Evolutionary conservation across 53 echinoderm and acorn worm genomes (phyloP).

Genomic region (Patiria pectinifera): DNA sequence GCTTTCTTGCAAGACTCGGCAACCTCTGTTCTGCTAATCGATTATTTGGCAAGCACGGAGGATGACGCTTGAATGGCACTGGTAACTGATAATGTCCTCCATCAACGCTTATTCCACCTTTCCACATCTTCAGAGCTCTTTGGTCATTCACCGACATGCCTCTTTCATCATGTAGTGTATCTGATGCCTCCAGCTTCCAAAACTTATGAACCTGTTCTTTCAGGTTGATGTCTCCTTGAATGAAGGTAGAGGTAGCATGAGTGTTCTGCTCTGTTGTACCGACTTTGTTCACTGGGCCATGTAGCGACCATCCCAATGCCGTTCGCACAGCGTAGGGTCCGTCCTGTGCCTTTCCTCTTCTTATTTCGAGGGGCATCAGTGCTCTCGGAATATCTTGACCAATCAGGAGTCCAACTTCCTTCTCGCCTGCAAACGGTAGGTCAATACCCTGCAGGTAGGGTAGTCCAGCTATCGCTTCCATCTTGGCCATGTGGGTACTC

Average conservation of each 20-base stretch:
- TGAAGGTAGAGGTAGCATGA: conserved; percentile 27
- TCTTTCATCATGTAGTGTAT: no score
- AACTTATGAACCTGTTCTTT: conserved; percentile 46
- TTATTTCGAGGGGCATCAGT: conserved; percentile 42
- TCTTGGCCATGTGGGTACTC: no score
- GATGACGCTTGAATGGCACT: no score
- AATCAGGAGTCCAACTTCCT: conserved; percentile 50
- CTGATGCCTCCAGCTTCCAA: conserved; percentile 58
- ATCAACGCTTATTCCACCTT: no score
- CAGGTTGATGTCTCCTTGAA: conserved; percentile 37
- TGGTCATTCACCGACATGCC: no score
- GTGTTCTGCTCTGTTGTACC: not conserved
- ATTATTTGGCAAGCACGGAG: no score
- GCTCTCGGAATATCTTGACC: conserved; percentile 59
- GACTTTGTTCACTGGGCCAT: conserved; percentile 49
- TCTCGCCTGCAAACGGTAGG: conserved; percentile 30
- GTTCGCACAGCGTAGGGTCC: conserved; percentile 57
- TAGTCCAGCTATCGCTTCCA: no score
- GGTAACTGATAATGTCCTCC: no score
- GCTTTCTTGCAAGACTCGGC: conserved; percentile 44
- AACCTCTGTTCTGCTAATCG: no score
- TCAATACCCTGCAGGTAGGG: no score
- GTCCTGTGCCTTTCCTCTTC: conserved; percentile 11
- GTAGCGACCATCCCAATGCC: conserved; percentile 48
- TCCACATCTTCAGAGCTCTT: no score